Evolutionary conservation across 1,140 invertebrate genomes (phyloP).

Genomic region (Pseudomyrmex dendroicus): DNA sequence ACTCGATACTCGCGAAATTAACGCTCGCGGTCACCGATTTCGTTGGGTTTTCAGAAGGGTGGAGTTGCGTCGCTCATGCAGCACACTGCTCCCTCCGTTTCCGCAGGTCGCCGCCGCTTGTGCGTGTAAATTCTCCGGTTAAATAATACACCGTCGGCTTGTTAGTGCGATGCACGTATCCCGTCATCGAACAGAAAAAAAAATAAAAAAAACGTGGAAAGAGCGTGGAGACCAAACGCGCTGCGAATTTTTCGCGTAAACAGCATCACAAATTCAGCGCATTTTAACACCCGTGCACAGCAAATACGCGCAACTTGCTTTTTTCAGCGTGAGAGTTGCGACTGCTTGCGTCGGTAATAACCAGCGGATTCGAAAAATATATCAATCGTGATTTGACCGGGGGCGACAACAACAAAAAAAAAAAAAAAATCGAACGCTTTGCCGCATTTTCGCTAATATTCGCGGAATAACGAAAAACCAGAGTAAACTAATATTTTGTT

Average conservation of each 20-base stretch:
- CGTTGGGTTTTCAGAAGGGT: slow-evolving; percentile 13
- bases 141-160: slow-evolving; percentile 50
- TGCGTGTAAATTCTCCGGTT: slow-evolving; percentile 34
- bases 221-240: not conserved
- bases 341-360: slow-evolving; percentile 29
- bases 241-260: slow-evolving; percentile 52
- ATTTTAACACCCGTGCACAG: slow-evolving; percentile 4
- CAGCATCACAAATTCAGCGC: slow-evolving; percentile 23
- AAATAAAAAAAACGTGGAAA: not conserved
- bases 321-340: not conserved
- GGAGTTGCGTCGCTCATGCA: not conserved
- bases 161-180: slow-evolving; percentile 22
- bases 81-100: not conserved
- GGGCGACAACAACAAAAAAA: not conserved
- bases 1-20: slow-evolving; percentile 50
- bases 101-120: not conserved
- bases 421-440: slow-evolving; percentile 47
- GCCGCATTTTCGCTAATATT: slow-evolving; percentile 1
- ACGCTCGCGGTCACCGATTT: slow-evolving; percentile 32
- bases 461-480: not conserved
- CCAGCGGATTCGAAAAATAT: slow-evolving; percentile 35
- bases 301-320: slow-evolving; percentile 32
- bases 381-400: not conserved
- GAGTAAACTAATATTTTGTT: not conserved
- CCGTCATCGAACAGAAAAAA: not conserved